A percentile compares a stretch with the other conserved stretches of the same genome.
Evolutionary conservation across 2,113 vertebrate genomes (phyloP).

Genomic region (Oreochromis niloticus): DNA sequence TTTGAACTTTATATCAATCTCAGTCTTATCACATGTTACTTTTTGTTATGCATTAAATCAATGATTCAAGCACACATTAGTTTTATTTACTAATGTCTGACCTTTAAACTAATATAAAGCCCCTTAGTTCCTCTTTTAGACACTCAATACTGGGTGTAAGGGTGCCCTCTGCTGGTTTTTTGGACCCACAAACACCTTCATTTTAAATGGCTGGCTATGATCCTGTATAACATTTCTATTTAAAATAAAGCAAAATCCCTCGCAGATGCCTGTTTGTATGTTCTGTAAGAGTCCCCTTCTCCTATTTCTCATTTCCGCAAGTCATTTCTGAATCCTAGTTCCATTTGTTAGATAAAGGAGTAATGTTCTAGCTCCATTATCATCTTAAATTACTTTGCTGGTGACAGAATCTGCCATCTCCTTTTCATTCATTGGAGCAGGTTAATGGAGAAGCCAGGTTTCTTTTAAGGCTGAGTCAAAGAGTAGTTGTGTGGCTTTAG

Average conservation of each 20-base stretch:
- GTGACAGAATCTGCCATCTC: conserved; percentile 48
- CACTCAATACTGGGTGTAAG: background rate
- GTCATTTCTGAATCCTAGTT: background rate
- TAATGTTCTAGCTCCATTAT: background rate
- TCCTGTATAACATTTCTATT: background rate
- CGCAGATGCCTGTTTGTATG: background rate
- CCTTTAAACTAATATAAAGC: background rate
- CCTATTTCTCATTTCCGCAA: background rate
- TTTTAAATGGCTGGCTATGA: background rate
- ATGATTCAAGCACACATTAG: background rate
- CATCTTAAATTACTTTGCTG: background rate
- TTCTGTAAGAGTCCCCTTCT: background rate
- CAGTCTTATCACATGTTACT: background rate
- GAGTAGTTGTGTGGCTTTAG: background rate
- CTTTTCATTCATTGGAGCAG: conserved; percentile 12
- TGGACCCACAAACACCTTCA: background rate
- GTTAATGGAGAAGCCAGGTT: background rate
- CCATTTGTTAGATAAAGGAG: background rate
- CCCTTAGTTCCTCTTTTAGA: background rate
- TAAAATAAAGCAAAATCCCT: background rate
- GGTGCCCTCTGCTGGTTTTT: conserved; percentile 65
- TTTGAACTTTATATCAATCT: background rate
- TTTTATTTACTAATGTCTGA: background rate
- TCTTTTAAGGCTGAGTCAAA: background rate
- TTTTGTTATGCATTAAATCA: conserved; percentile 15